Percentiles rank a stretch among this genome's conserved stretches.
phyloP scores from a whole-genome alignment of 1,140 invertebrate genomes.

The Nymphalis io region DNA sequence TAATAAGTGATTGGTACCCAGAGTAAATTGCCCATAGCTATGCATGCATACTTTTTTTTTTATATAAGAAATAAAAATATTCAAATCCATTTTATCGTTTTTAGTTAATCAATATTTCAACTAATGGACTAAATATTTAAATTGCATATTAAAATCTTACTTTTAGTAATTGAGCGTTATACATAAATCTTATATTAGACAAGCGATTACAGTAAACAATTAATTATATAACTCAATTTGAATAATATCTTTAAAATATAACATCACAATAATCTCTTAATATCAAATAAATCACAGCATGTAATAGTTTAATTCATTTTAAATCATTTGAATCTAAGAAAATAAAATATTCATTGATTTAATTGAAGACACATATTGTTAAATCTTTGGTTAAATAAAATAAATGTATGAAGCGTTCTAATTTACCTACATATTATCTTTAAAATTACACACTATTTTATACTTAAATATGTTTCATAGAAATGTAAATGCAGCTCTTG shows the following conservation, averaged over 20 bases:
- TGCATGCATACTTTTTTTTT: background rate
- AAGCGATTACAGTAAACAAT: background rate
- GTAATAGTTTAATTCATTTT: slow-evolving; percentile 15
- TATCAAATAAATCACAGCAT: slow-evolving; percentile 27
- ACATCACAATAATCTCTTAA: slow-evolving; percentile 14
- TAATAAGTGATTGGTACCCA: too few species aligned
- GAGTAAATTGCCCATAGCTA: too few species aligned
- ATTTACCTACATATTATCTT: background rate
- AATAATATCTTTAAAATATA: slow-evolving; percentile 25
- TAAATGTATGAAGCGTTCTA: background rate
- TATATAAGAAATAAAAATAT: background rate
- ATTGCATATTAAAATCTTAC: slow-evolving; percentile 46
- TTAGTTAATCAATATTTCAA: slow-evolving; percentile 33
- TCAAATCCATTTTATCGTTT: slow-evolving; percentile 30
- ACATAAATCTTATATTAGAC: slow-evolving; percentile 26
- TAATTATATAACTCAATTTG: background rate
- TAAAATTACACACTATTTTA: slow-evolving; percentile 3
- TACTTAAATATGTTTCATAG: background rate
- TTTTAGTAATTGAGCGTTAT: slow-evolving; percentile 65
- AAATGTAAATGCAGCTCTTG: slow-evolving; percentile 13
- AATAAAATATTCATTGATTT: background rate
- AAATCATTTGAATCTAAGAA: slow-evolving; percentile 11
- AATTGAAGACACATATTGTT: background rate
- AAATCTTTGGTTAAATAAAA: slow-evolving; percentile 6
- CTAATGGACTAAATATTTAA: slow-evolving; percentile 51